Evolutionary conservation across 2,888 invertebrate species (phyloP), one percentile per base, ranked within the genome.

Genomic region (Sicus ferrugineus): DNA sequence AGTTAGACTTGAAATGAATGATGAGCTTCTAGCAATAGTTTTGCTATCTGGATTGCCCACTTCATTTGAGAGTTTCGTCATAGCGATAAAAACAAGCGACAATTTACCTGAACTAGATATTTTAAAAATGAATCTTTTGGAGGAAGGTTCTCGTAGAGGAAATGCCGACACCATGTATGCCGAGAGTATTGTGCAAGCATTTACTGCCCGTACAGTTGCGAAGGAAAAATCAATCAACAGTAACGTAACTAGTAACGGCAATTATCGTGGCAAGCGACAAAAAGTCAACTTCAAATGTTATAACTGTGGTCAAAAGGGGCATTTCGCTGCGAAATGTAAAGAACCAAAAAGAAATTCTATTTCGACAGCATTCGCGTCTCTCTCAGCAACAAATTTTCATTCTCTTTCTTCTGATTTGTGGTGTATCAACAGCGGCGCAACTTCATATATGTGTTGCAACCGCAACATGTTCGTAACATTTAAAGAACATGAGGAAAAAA

Each of bases 301-400:
- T 34, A 73, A 64, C 56, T 73, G 72, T 42, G 70, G 67, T 21
- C 58, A 58, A 38, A 72, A 34, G 38, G 73, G 72, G 6, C 72
- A 72, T 21, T 72, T 54, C 19, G 73, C 69, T 31, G 69, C 68
- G 11, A 69, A 72, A 31, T 70, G 73, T 34, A 72, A 19, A 68
- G 54, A 68, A 16, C 30, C 11, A 16, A 11, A 58, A 21, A 56
- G n/a, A 48, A 48, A 48, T 48, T 48, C 56, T 9, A n/a, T 16
- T 14, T 28, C 30, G 7, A 30, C 21, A 28, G 11, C 21, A 11
- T 30, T 28, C 14, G 14, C 56, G 16, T 30, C 16, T 30, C 30
- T 56, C 16, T 28, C 11, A 16, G 56, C 9, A 56, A 19, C 56
- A 6, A 16, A 56, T n/a, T n/a, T 26, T 2, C 54, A 23, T 1